Conservation (phyloP, 2,113 vertebrate genomes). For the Brachionichthys hirsutus region DNA sequence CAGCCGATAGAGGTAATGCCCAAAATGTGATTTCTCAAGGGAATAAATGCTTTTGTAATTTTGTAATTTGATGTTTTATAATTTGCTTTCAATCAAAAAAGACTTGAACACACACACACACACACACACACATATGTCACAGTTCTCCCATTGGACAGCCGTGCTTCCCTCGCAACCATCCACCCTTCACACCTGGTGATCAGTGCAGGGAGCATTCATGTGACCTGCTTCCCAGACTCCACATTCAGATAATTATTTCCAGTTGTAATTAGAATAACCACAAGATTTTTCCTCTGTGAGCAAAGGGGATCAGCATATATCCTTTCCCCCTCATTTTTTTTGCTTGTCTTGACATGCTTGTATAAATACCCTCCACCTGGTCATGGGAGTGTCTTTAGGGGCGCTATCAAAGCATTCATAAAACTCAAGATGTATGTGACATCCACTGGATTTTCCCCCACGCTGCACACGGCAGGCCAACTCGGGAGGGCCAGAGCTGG, state of each 20-base stretch:
- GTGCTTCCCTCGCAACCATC: slow-evolving; percentile 59
- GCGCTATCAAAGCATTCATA: slow-evolving; percentile 78
- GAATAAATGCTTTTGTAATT: too few species aligned
- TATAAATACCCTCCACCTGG: slow-evolving; percentile 78
- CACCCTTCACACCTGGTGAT: slow-evolving; percentile 68
- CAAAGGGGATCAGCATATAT: slow-evolving; percentile 65
- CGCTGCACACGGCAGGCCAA: slow-evolving; percentile 61
- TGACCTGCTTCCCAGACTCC: slow-evolving; percentile 67
- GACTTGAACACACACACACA: neutral
- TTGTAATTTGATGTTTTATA: too few species aligned
- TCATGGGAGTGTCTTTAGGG: slow-evolving; percentile 70
- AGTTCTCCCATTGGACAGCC: slow-evolving; percentile 45
- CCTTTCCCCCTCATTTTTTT: slow-evolving; percentile 53
- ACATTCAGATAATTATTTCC: slow-evolving; percentile 77
- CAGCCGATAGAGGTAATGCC: too few species aligned
- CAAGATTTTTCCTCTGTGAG: slow-evolving; percentile 47
- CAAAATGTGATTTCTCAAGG: too few species aligned
- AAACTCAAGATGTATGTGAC: slow-evolving; percentile 79
- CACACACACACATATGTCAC: slow-evolving; percentile 22
- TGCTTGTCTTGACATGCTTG: slow-evolving; percentile 68
- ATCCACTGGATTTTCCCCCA: slow-evolving; percentile 68
- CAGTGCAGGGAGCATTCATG: slow-evolving; percentile 53
- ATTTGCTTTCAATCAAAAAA: too few species aligned
- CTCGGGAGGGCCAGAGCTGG: slow-evolving; percentile 60
- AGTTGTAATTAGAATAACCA: slow-evolving; percentile 75